These are phyloP conservation scores for Alcedo quadribrachys DNA, from an alignment of 2,797 vertebrate species.

Conservation along the genomic window DNA sequence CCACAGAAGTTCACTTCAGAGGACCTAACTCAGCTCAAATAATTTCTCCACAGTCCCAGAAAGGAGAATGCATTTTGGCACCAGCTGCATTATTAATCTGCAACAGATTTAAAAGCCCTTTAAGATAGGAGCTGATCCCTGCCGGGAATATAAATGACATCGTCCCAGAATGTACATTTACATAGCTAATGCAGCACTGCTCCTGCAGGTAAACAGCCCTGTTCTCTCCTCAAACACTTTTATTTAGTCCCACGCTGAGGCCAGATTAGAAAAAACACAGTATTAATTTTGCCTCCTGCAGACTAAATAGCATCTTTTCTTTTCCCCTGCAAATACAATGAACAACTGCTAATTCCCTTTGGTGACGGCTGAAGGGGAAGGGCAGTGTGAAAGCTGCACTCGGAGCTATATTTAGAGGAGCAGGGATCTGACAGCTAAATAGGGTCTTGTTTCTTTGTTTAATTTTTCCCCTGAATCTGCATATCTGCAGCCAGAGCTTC, in stretches of 20 bases:
- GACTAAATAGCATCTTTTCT: conserved; percentile 44
- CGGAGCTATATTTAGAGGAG: background rate
- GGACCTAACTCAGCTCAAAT: background rate
- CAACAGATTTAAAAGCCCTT: conserved; percentile 71
- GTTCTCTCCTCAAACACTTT: conserved; percentile 52
- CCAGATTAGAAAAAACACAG: conserved; percentile 59
- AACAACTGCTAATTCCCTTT: conserved; percentile 11
- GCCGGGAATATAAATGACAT: conserved; percentile 65
- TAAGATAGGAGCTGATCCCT: conserved; percentile 48
- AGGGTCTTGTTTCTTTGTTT: background rate
- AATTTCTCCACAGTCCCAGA: background rate
- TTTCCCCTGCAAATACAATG: conserved; percentile 1
- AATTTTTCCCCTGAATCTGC: background rate
- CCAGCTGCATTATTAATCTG: conserved; percentile 65
- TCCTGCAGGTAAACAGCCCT: conserved; percentile 47
- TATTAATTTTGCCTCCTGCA: conserved; percentile 68
- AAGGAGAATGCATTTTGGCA: background rate
- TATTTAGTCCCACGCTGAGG: conserved; percentile 69
- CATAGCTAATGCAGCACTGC: conserved; percentile 42
- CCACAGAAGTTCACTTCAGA: background rate
- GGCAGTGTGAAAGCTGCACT: background rate
- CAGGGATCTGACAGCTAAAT: conserved; percentile 2
- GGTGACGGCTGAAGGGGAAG: conserved; percentile 2
- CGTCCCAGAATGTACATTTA: conserved; percentile 32
- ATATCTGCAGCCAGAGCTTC: background rate